A percentile compares a stretch with the other conserved stretches of the same genome.
Evolutionary conservation across 2,113 vertebrate species (phyloP).

Genomic region (Tupaia tana): DNA sequence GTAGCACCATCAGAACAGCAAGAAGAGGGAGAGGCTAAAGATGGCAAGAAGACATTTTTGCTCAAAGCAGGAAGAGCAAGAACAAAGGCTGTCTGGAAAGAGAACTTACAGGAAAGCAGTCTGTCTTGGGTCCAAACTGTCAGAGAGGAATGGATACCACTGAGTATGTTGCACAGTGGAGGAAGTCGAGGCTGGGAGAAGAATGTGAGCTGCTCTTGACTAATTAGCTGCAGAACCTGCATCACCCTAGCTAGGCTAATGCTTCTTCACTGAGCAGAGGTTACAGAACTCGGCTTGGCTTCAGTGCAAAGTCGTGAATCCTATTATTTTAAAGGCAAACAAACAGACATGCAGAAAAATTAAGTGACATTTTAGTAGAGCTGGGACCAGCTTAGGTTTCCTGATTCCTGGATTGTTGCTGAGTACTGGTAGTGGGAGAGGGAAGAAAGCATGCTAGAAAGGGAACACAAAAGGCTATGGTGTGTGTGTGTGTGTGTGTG

Average conservation of each 20-base stretch:
- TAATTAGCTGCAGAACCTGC: background rate
- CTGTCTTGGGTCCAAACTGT: background rate
- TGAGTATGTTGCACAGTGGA: background rate
- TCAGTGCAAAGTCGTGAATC: background rate
- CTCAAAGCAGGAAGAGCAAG: background rate
- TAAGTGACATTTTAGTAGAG: background rate
- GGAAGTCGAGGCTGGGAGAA: background rate
- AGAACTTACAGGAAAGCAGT: background rate
- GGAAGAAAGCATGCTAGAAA: background rate
- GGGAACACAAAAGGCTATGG: background rate
- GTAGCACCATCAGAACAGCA: accelerated
- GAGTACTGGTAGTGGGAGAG: background rate
- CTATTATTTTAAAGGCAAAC: background rate
- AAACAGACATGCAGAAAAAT: conserved; percentile 31
- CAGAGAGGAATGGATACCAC: background rate
- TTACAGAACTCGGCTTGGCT: accelerated
- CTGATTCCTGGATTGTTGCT: background rate
- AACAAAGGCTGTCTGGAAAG: background rate
- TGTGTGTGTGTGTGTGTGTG: background rate
- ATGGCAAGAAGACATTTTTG: background rate
- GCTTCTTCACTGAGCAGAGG: background rate
- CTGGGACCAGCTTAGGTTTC: background rate
- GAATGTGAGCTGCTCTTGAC: background rate
- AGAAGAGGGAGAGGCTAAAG: background rate
- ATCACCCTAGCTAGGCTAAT: background rate